A percentile compares a stretch with the other conserved stretches of the same genome.
These are phyloP conservation scores for Astatotilapia flaviijosephi DNA, from an alignment of 2,113 vertebrate species.

Conservation along the genomic window DNA sequence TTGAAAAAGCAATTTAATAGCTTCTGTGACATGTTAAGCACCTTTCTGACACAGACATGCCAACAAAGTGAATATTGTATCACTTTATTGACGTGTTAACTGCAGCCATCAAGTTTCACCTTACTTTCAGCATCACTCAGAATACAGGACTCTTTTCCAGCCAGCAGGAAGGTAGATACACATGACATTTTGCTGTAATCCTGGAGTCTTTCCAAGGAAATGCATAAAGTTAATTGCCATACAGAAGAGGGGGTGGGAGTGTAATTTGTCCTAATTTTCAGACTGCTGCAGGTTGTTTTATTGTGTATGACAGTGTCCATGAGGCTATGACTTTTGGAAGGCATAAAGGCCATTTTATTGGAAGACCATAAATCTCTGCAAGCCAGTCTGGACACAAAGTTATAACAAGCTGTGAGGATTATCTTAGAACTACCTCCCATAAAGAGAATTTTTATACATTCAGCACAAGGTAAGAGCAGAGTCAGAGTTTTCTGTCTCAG, in stretches of 20 bases:
- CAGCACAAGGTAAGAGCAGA: conserved; percentile 11
- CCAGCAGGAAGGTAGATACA: conserved; percentile 3
- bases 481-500: not conserved
- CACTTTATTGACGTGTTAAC: conserved; percentile 12
- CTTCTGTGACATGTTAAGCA: conserved; percentile 14
- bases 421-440: not conserved
- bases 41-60: conserved; percentile 15
- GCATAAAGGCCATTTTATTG: conserved; percentile 42
- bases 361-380: conserved; percentile 46
- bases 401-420: conserved; percentile 28
- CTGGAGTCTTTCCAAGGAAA: conserved; percentile 51
- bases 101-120: conserved; percentile 14
- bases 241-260: not conserved
- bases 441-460: conserved; percentile 19
- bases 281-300: conserved; percentile 39
- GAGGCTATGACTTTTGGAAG: conserved; percentile 36
- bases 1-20: conserved; percentile 24
- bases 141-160: conserved; percentile 18
- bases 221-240: conserved; percentile 53
- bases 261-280: conserved; percentile 45
- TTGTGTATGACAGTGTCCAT: conserved; percentile 52
- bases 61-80: conserved; percentile 59
- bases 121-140: conserved; percentile 12
- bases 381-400: conserved; percentile 6
- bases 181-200: conserved; percentile 24